phyloP scores from a whole-genome alignment of 2,113 vertebrate species.

The Bujurquina vittata region DNA sequence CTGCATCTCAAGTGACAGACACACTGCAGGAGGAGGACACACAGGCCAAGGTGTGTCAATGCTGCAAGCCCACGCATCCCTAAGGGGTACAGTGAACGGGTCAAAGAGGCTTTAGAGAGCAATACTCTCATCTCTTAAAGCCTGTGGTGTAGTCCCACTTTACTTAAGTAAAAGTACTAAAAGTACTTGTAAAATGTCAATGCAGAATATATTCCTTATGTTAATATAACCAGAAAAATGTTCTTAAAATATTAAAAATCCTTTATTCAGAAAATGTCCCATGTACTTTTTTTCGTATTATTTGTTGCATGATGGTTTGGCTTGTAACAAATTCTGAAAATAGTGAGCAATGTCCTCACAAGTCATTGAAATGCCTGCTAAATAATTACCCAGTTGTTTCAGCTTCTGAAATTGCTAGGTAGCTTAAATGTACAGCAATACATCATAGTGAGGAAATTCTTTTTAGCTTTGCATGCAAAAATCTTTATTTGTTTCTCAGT shows the following conservation, averaged over 20 bases:
- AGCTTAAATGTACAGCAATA: too few relatives aligned
- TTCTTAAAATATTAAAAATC: not conserved
- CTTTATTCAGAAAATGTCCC: not conserved
- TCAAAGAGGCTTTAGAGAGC: not conserved
- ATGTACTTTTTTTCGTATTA: not conserved
- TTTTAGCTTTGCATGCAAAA: too few relatives aligned
- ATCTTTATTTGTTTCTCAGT: too few relatives aligned
- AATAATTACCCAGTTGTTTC: too few relatives aligned
- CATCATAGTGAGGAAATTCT: too few relatives aligned
- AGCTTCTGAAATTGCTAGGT: too few relatives aligned
- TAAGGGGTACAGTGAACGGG: not conserved
- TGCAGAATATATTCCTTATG: not conserved
- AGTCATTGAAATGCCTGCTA: too few relatives aligned
- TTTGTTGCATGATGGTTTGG: not conserved
- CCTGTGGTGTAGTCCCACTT: not conserved
- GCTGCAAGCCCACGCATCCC: conserved; percentile 6
- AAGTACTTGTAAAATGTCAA: not conserved
- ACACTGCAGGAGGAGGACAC: not conserved
- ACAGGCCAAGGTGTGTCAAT: conserved; percentile 42
- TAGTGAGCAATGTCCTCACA: not conserved
- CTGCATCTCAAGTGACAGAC: conserved; percentile 38
- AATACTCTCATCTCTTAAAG: not conserved
- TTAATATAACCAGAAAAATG: not conserved
- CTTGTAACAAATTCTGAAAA: not conserved
- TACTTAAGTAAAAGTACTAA: fast-evolving